Evolutionary conservation across 2,888 invertebrate genomes (phyloP).

Genomic region (Tortrix viridana): DNA sequence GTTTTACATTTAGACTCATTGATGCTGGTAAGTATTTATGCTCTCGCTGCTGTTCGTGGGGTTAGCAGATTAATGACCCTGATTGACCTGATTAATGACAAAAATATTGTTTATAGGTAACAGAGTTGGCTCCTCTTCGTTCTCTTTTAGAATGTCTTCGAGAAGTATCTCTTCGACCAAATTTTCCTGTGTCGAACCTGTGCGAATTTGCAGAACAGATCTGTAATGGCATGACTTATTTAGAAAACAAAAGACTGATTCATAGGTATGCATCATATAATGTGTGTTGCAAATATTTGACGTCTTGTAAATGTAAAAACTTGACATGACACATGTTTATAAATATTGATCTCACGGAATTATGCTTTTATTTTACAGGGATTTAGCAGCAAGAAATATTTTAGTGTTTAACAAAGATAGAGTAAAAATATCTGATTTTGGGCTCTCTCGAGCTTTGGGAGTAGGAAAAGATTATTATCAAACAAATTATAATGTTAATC

Average conservation of each 20-base stretch:
- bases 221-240: conserved; percentile 98
- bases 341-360: conserved; percentile 3
- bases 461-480: conserved; percentile 99
- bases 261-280: conserved; percentile 86
- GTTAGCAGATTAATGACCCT: no score
- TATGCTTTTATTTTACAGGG: conserved; percentile 82
- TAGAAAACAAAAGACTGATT: conserved; percentile 97
- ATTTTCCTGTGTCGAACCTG: conserved; percentile 95
- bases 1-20: conserved; percentile 95
- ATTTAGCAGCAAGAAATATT: conserved; percentile 98
- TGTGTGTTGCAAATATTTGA: not conserved
- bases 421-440: conserved; percentile 99
- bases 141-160: conserved; percentile 98
- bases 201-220: conserved; percentile 98
- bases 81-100: not conserved
- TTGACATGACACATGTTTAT: not conserved
- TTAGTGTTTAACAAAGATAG: conserved; percentile 98
- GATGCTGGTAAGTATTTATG: conserved; percentile 82
- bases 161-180: conserved; percentile 94
- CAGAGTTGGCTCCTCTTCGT: conserved; percentile 97
- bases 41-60: no score
- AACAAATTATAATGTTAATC: conserved; percentile 98
- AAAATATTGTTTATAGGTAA: conserved; percentile 84
- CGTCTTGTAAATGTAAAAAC: not conserved
- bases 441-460: conserved; percentile 96